These are phyloP conservation scores for Ia io DNA, from an alignment of 2,113 vertebrate genomes.

Conservation along the genomic window DNA sequence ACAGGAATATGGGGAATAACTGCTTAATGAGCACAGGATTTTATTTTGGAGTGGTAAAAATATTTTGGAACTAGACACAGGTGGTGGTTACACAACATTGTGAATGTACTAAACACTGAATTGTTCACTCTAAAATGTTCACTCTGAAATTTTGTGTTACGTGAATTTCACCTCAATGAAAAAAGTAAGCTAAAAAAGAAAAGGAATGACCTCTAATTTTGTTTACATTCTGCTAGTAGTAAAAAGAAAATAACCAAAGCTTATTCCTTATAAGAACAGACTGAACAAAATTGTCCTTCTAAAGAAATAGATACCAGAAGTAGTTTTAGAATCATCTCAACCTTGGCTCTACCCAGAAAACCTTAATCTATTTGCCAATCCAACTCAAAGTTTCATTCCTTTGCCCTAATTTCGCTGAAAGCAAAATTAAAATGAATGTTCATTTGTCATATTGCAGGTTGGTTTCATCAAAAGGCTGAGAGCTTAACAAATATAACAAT, in stretches of 20 bases:
- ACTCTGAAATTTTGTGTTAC: background rate
- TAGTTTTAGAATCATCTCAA: background rate
- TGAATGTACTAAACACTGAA: background rate
- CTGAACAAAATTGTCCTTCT: background rate
- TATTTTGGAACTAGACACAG: background rate
- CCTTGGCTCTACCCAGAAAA: background rate
- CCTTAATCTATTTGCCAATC: background rate
- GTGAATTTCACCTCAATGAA: background rate
- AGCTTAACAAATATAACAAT: background rate
- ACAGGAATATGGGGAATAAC: background rate
- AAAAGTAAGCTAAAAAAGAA: background rate
- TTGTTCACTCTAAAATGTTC: background rate
- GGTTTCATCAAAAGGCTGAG: background rate
- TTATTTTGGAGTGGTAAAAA: background rate
- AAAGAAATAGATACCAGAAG: background rate
- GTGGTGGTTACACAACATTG: background rate
- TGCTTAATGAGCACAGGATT: background rate
- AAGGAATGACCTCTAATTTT: background rate
- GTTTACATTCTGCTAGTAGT: background rate
- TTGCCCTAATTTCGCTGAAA: background rate
- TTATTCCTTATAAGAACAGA: background rate
- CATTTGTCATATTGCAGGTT: background rate
- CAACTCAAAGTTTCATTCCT: background rate
- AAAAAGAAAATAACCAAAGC: background rate
- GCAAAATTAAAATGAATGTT: background rate